These are phyloP conservation scores for Drosophila simulans DNA, from an alignment of 1,140 invertebrate species.

Conservation along the genomic window DNA sequence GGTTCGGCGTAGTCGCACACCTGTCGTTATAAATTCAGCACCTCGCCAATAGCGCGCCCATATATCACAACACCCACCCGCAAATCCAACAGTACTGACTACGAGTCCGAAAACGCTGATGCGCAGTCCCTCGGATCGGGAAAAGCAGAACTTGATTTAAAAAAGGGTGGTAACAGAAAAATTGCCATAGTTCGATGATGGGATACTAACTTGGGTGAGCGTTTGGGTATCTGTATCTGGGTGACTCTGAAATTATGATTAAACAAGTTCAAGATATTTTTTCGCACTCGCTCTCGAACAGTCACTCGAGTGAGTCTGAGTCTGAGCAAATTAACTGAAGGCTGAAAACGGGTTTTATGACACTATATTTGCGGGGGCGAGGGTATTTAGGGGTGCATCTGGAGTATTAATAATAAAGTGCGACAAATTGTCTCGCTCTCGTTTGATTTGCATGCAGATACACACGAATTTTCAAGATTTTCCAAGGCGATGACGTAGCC, in stretches of 20 bases:
- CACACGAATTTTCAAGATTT: slow-evolving; percentile 27
- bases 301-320: background rate
- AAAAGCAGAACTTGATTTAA: slow-evolving; percentile 37
- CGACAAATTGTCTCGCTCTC: slow-evolving; percentile 43
- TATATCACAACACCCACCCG: slow-evolving; percentile 49
- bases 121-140: slow-evolving; percentile 1
- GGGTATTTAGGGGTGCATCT: background rate
- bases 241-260: slow-evolving; percentile 46
- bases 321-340: slow-evolving; percentile 7
- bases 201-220: slow-evolving; percentile 35
- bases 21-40: slow-evolving; percentile 75
- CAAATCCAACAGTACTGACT: slow-evolving; percentile 25
- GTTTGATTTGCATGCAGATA: slow-evolving; percentile 11
- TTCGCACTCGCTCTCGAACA: slow-evolving; percentile 16
- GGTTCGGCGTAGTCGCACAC: slow-evolving; percentile 46
- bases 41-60: slow-evolving; percentile 39
- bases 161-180: slow-evolving; percentile 4
- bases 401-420: slow-evolving; percentile 28
- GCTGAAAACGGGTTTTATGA: slow-evolving; percentile 24
- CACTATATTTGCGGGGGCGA: background rate
- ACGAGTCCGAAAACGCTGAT: background rate
- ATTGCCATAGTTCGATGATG: slow-evolving; percentile 32
- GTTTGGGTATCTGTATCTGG: slow-evolving; percentile 28
- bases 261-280: slow-evolving; percentile 54
- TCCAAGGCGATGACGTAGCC: slow-evolving; percentile 52